Conservation (phyloP, 1,140 invertebrate species). For the Periplaneta americana region DNA sequence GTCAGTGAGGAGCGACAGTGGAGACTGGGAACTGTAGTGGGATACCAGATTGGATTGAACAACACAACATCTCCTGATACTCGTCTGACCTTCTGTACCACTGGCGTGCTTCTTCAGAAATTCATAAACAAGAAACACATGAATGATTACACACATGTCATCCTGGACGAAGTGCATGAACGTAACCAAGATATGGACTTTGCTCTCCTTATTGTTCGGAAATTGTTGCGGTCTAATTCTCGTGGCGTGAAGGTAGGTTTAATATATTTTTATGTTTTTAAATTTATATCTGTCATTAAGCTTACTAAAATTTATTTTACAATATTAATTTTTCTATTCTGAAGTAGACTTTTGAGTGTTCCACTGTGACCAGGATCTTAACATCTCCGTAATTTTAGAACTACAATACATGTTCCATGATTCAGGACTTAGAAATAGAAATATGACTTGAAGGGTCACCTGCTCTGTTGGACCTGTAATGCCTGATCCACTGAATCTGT, state of each 20-base stretch:
- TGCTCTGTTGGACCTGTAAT: no score
- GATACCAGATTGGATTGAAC: constrained; percentile 72
- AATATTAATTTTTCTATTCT: no score
- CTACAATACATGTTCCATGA: no score
- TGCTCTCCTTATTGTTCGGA: constrained; percentile 77
- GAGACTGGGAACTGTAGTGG: constrained; percentile 69
- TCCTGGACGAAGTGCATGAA: constrained; percentile 95
- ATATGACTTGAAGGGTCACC: no score
- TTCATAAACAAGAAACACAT: constrained; percentile 50
- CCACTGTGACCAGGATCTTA: no score
- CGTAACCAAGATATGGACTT: constrained; percentile 92
- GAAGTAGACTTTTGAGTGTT: no score
- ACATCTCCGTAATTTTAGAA: no score
- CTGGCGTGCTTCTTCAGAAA: constrained; percentile 60
- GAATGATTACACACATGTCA: constrained; percentile 75
- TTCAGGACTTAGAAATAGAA: no score
- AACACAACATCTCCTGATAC: constrained; percentile 58
- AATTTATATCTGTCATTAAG: not conserved
- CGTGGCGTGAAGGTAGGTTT: constrained; percentile 54
- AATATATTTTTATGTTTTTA: not conserved
- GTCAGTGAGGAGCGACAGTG: constrained; percentile 74
- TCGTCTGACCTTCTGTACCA: constrained; percentile 80
- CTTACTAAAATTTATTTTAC: not conserved
- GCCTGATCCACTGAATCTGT: no score
- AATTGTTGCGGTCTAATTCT: constrained; percentile 68